Percentiles rank a stretch among this genome's conserved stretches.
phyloP scores from a whole-genome alignment of 1,140 invertebrate genomes.

The Ericerus pela region DNA sequence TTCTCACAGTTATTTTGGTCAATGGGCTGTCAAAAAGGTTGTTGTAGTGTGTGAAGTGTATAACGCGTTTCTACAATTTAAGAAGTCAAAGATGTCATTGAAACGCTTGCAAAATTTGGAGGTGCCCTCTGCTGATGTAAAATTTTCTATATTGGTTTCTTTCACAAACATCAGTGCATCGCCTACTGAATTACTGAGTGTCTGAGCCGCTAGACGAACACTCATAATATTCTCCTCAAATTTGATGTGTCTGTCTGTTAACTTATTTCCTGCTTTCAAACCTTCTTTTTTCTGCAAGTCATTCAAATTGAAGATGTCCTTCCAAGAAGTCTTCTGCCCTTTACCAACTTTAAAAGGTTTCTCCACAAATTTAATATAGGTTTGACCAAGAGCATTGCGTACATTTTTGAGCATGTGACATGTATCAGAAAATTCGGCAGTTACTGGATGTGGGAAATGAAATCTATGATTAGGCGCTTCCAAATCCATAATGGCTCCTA shows the following conservation, averaged over 20 bases:
- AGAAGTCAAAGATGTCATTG: constrained; percentile 7
- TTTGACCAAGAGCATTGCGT: neutral
- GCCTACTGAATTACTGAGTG: constrained; percentile 1
- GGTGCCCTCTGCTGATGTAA: neutral
- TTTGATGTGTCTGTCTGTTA: neutral
- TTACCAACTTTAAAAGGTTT: too few relatives aligned
- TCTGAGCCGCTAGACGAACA: constrained; percentile 3
- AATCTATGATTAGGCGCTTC: neutral
- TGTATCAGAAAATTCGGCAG: constrained; percentile 6
- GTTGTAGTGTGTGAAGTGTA: neutral
- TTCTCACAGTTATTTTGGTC: neutral
- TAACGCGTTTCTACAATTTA: neutral
- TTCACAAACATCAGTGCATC: neutral
- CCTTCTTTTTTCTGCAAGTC: neutral
- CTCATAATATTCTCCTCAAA: constrained; percentile 3
- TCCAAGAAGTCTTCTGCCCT: neutral
- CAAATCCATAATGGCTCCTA: neutral
- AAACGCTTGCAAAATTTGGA: neutral
- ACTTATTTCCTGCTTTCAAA: neutral
- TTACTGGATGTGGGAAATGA: constrained; percentile 20
- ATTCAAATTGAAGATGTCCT: neutral
- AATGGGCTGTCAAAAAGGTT: neutral
- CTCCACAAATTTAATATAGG: too few relatives aligned
- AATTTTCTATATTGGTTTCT: neutral
- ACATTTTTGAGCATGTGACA: neutral